Evolutionary conservation across 2,113 vertebrate species (phyloP), one percentile per base, ranked within the genome.

Genomic region (Stomatorhinus ivindoensis): DNA sequence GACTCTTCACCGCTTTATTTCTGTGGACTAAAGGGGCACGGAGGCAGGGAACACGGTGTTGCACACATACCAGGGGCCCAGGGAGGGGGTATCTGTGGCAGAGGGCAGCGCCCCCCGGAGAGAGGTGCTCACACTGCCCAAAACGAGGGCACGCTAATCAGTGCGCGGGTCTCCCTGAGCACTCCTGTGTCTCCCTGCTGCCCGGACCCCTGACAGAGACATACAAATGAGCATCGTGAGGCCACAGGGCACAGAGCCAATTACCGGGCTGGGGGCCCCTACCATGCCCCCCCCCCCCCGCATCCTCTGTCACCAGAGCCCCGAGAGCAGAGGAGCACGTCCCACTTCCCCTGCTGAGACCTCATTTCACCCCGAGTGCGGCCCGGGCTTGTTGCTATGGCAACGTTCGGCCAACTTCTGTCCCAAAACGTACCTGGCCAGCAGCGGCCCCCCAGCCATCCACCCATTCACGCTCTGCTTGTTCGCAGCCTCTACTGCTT

Each of bases 231-330:
- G 35, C 73, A 83, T 17, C 88, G 80, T 89, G 88, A 84, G 39
- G n/a, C 35, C 35, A 35, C 31, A 35, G 42, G 50, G 11, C 42
- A 8, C 39, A 46, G 39, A 48, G 31, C 31, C 51, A 89, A 89
- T 89, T 89, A 89, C 80, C 42, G 88, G 88, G 3, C 80, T 50
- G 76, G 76, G 88, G 88, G 88, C 51, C 76, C 48, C 80, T 39
- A 24, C 76, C 39, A 42, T 44, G 51, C 51, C 39, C 80, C 48
- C 80, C 69, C 10, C 48, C 55, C 19, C 0, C 19, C 39, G 1
- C 35, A 31, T 47, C 13, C 88, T 80, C 51, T 46, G 80, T 89
- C 80, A 84, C 17, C 58, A 42, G 35, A 5, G 47, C 88, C 69
- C 48, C 11, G 48, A 53, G 53, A 24, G 42, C 88, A 21, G 48